phyloP scores from a whole-genome alignment of 2,888 invertebrate species.

The Cantharis lateralis region DNA sequence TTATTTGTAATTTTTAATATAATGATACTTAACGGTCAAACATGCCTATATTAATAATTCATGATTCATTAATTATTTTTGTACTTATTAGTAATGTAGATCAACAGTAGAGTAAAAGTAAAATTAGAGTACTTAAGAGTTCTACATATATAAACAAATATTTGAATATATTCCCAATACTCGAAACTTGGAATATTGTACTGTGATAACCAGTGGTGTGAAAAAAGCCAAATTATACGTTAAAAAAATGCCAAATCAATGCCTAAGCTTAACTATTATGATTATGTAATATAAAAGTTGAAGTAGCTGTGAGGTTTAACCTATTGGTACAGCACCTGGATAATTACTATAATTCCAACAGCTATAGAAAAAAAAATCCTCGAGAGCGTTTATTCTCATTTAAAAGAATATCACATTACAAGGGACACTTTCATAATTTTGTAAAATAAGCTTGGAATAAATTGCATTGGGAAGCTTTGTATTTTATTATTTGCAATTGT shows the following conservation, averaged over 20 bases:
- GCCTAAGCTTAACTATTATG: background rate
- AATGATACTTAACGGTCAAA: no score
- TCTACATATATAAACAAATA: background rate
- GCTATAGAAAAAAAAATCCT: background rate
- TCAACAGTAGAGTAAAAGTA: background rate
- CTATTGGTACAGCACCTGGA: background rate
- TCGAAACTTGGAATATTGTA: no score
- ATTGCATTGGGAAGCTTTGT: no score
- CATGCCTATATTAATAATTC: background rate
- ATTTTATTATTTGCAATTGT: no score
- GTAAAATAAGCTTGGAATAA: no score
- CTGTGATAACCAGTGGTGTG: no score
- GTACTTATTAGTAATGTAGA: background rate
- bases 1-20: background rate
- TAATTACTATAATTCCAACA: background rate
- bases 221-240: no score
- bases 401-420: no score
- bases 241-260: background rate
- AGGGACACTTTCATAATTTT: no score
- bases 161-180: background rate
- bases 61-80: background rate
- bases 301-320: background rate
- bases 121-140: background rate
- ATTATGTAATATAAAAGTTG: background rate
- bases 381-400: no score